A percentile compares a stretch with the other conserved stretches of the same genome.
phyloP scores from a whole-genome alignment of 2,113 vertebrate species.

The Motacilla tschutschensis region DNA sequence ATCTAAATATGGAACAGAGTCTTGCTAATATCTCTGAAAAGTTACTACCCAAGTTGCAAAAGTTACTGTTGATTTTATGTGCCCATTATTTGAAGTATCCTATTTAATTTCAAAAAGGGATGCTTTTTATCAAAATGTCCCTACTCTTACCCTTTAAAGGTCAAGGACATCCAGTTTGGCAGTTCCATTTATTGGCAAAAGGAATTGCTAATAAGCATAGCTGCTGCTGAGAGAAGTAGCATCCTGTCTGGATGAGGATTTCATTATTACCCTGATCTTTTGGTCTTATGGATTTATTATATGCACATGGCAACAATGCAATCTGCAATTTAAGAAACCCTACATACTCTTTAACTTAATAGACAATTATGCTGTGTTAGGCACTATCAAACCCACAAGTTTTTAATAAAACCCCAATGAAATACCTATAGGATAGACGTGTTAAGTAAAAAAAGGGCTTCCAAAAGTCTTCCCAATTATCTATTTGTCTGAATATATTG shows the following conservation, averaged over 20 bases:
- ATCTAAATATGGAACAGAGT: neutral
- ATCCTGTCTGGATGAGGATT: neutral
- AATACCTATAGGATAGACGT: constrained; percentile 2
- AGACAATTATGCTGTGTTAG: constrained; percentile 42
- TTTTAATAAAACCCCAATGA: constrained; percentile 46
- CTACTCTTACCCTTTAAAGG: neutral
- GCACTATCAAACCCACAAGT: neutral
- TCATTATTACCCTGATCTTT: neutral
- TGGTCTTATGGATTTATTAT: neutral
- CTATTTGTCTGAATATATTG: neutral
- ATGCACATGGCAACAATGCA: neutral
- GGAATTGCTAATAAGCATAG: neutral
- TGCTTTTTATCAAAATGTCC: neutral
- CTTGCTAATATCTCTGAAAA: neutral
- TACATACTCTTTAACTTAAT: constrained; percentile 48
- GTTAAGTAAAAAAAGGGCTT: constrained; percentile 17
- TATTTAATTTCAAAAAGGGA: neutral
- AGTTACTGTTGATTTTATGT: neutral
- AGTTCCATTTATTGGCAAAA: neutral
- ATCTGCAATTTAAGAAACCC: constrained; percentile 49
- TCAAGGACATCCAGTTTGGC: neutral
- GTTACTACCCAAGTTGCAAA: neutral
- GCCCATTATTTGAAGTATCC: neutral
- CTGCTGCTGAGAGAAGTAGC: neutral
- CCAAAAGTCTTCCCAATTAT: constrained; percentile 2